phyloP scores from a whole-genome alignment of 2,113 vertebrate species.

The Apodemus sylvaticus region DNA sequence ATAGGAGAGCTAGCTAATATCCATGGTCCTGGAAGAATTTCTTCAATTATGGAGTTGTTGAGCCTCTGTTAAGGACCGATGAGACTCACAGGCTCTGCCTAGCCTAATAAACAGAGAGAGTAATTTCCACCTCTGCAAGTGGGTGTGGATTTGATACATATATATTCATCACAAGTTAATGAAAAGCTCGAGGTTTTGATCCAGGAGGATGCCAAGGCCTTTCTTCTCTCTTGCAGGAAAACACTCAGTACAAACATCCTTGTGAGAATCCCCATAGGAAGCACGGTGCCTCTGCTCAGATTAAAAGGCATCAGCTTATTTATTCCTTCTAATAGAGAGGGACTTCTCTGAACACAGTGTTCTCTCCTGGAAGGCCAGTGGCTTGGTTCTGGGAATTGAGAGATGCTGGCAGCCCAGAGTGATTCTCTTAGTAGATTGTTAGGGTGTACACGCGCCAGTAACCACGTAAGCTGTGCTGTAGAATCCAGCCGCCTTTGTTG shows the following conservation, averaged over 20 bases:
- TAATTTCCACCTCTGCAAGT: constrained; percentile 67
- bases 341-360: background rate
- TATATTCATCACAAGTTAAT: constrained; percentile 56
- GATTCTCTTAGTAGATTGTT: constrained; percentile 69
- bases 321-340: constrained; percentile 67
- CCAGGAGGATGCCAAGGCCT: constrained; percentile 34
- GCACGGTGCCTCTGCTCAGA: constrained; percentile 55
- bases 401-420: constrained; percentile 59
- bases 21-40: constrained; percentile 25
- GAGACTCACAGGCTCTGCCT: constrained; percentile 44
- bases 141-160: constrained; percentile 55
- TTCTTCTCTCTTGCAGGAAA: constrained; percentile 58
- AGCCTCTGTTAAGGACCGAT: constrained; percentile 46
- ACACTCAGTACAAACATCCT: constrained; percentile 65
- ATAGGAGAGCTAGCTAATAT: constrained; percentile 64
- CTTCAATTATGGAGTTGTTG: constrained; percentile 63
- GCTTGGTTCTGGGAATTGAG: constrained; percentile 52
- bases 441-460: constrained; percentile 60
- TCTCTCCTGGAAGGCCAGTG: constrained; percentile 55
- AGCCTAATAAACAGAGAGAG: constrained; percentile 59
- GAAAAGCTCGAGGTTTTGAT: constrained; percentile 65
- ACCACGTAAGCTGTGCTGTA: constrained; percentile 38
- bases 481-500: constrained; percentile 62
- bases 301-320: constrained; percentile 57
- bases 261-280: constrained; percentile 53